These are phyloP conservation scores for Piprites chloris DNA, from an alignment of 2,113 vertebrate genomes.

Conservation along the genomic window DNA sequence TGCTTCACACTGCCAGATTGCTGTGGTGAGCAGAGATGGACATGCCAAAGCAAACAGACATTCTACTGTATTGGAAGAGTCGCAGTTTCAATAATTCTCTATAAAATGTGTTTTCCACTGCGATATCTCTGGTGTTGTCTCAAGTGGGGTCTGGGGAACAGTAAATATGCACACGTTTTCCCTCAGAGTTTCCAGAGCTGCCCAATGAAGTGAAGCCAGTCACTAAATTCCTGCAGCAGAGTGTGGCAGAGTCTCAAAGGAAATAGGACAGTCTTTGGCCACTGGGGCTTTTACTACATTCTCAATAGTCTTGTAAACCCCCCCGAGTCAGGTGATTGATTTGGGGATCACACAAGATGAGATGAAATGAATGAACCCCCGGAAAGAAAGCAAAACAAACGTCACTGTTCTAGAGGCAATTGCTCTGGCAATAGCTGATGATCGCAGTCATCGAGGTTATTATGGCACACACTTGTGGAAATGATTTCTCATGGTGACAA, in stretches of 20 bases:
- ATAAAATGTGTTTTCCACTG: not conserved
- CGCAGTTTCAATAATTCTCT: not conserved
- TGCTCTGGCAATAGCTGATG: not conserved
- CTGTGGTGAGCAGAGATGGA: not conserved
- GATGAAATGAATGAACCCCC: not conserved
- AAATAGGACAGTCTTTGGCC: not conserved
- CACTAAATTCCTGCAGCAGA: not conserved
- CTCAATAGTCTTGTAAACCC: not conserved
- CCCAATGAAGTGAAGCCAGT: not conserved
- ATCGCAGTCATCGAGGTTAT: not conserved
- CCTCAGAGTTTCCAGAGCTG: not conserved
- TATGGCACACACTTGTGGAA: rapidly evolving
- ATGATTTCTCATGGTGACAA: not conserved
- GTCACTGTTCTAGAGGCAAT: not conserved
- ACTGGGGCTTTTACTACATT: not conserved
- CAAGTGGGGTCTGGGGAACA: not conserved
- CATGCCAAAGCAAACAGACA: not conserved
- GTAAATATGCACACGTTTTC: not conserved
- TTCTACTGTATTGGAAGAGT: not conserved
- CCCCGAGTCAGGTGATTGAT: not conserved
- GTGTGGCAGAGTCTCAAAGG: not conserved
- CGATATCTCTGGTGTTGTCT: not conserved
- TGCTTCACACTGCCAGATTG: not conserved
- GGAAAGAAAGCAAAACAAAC: not conserved
- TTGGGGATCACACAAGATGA: rapidly evolving